Base-by-base conservation (phyloP, 2,797 vertebrate genomes). In the Fringilla coelebs region DNA sequence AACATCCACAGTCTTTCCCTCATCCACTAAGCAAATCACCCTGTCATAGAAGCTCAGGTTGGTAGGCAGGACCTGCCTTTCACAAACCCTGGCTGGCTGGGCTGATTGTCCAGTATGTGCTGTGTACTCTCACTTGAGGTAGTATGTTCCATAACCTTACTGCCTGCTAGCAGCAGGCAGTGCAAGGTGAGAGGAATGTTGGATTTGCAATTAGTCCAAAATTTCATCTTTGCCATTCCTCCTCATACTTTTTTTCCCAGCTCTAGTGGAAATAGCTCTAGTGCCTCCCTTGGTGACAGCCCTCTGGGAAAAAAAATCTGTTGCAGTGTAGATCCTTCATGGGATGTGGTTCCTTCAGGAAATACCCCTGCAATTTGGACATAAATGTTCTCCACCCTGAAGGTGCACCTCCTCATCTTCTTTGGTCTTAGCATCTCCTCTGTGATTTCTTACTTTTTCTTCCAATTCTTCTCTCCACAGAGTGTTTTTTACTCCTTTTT, bases 81-180 rank as follows among this genome's bases (percentile, higher is more conserved):
- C 17, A 46, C 34, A 54, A 77, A 34, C 6, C 19, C 13, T 6
- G 60, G 10, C n/a, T 52, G 46, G 3, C 17, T 46, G 25, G 46
- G 19, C n/a, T 34, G 29, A 17, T 31, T 46, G 55, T 25, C 13
- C 52, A n/a, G 19, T 45, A 14, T 0, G 0, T 20, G n/a, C 32
- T 68, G n/a, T 60, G 0, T 25, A 29, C 26, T 46, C 46, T 52
- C 20, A 17, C 38, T 52, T 52, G 24, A 25, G 17, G 25, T 5
- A n/a, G 20, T 46, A 31, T 20, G n/a, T 61, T 46, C 55, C 7
- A 17, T 45, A 46, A 15, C 20, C n/a, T 40, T 45, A 7, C 40
- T 79, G 36, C 24, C 55, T 60, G 65, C 31, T 67, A 32, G 26
- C 7, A 29, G 26, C 28, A 48, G 5, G 13, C 25, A 63, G 7